phyloP scores from a whole-genome alignment of 2,113 vertebrate species.

The Platysteira castanea region DNA sequence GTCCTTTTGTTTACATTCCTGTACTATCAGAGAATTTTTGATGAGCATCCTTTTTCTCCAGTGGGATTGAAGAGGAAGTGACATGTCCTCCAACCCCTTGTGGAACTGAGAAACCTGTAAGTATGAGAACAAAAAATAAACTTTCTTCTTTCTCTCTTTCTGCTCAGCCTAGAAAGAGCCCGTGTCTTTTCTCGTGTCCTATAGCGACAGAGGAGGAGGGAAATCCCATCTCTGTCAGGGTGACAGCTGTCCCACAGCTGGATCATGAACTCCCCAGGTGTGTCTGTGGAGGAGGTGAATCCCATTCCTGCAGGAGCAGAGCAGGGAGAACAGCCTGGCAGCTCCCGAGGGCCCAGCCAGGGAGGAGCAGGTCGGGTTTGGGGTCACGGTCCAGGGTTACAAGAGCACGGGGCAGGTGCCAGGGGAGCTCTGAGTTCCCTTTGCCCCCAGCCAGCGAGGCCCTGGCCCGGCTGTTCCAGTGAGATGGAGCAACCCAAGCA shows the following conservation, averaged over 20 bases:
- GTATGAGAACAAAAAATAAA: no score
- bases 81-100: no score
- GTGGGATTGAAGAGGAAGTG: no score
- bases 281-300: not conserved
- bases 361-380: rapidly evolving
- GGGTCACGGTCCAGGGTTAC: not conserved
- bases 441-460: rapidly evolving
- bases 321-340: not conserved
- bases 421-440: not conserved
- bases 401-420: not conserved
- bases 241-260: not conserved
- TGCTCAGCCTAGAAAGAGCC: no score
- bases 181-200: no score
- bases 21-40: no score
- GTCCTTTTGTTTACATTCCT: no score
- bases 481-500: not conserved
- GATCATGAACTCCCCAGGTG: not conserved
- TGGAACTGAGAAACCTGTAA: no score
- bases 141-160: no score
- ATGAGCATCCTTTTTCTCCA: no score
- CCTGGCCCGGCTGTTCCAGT: not conserved
- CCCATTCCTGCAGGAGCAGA: not conserved
- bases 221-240: not conserved
- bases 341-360: not conserved
- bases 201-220: not conserved